phyloP scores from a whole-genome alignment of 2,113 vertebrate species.

The Hemiprocne comata region DNA sequence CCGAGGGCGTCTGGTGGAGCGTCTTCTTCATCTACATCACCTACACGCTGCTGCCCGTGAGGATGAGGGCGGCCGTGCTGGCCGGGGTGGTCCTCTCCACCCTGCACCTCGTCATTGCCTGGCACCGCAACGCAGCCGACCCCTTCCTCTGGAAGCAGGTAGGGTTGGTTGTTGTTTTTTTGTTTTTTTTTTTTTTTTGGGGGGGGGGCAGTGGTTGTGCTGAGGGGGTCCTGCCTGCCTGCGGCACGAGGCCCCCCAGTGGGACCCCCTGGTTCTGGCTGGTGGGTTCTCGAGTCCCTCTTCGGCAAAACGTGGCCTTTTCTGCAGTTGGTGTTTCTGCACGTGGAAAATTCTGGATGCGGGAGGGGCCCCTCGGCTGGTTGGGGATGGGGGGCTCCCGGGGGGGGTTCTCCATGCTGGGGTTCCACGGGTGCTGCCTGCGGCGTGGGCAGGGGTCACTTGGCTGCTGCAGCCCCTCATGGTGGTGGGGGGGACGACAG shows the following conservation, averaged over 20 bases:
- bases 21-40: constrained; percentile 98
- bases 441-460: rapidly evolving
- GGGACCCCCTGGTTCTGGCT: no score
- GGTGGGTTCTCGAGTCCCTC: background rate
- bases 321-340: no score
- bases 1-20: constrained; percentile 92
- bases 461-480: background rate
- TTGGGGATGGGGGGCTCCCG: rapidly evolving
- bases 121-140: constrained; percentile 87
- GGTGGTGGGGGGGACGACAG: no score
- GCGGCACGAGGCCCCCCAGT: no score
- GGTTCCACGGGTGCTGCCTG: background rate
- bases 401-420: background rate
- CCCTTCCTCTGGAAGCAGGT: constrained; percentile 95
- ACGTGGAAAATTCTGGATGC: constrained; percentile 9
- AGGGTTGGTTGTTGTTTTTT: no score
- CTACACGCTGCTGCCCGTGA: constrained; percentile 94
- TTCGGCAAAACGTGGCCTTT: background rate
- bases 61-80: constrained; percentile 93
- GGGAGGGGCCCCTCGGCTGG: background rate
- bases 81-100: constrained; percentile 87
- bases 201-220: no score
- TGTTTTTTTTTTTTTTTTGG: no score
- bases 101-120: constrained; percentile 88
- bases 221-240: rapidly evolving